Evolutionary conservation across 2,888 invertebrate genomes (phyloP).

Genomic region (Keiferia lycopersicella): DNA sequence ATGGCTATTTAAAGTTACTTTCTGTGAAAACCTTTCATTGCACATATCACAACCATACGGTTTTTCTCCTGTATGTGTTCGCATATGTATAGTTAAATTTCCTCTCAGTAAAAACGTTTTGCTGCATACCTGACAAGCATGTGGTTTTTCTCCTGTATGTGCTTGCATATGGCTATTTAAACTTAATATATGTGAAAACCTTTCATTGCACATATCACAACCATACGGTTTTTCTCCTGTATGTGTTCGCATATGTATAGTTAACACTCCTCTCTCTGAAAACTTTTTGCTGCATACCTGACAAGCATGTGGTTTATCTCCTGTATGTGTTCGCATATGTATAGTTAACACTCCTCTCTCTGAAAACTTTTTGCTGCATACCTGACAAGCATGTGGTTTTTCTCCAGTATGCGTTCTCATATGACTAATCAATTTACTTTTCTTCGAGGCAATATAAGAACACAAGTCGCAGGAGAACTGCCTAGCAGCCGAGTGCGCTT

Average conservation of each 20-base stretch:
- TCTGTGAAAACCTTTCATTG: no score
- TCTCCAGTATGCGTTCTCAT: not conserved
- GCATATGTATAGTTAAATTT: no score
- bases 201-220: not conserved
- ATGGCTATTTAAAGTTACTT: no score
- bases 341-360: not conserved
- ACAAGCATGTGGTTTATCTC: not conserved
- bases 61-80: no score
- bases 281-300: not conserved
- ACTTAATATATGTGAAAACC: not conserved
- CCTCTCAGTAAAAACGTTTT: no score
- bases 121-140: no score
- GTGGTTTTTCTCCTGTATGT: not conserved
- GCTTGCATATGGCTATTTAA: not conserved
- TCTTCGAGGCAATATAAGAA: not conserved
- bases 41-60: no score
- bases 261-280: not conserved
- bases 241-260: not conserved
- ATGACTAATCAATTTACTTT: not conserved
- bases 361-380: not conserved
- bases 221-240: no score
- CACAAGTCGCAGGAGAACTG: not conserved
- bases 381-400: not conserved
- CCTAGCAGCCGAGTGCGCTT: not conserved
- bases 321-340: not conserved